These are phyloP conservation scores for Phyllotis vaccarum DNA, from an alignment of 2,797 vertebrate genomes.

Conservation along the genomic window DNA sequence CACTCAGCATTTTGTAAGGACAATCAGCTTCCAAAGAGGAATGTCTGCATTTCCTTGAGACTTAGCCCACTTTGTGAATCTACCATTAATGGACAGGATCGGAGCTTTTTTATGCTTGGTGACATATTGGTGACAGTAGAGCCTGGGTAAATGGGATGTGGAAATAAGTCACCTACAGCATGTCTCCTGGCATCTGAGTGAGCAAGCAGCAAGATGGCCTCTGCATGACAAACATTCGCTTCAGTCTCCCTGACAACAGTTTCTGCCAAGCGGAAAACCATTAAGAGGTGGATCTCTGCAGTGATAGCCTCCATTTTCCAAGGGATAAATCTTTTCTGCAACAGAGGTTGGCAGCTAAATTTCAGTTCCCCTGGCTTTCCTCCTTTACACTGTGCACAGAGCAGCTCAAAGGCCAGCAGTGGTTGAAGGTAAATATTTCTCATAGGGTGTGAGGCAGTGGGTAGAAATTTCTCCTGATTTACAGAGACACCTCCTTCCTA, in stretches of 20 bases:
- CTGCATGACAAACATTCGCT: conserved; percentile 62
- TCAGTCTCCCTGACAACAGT: conserved; percentile 80
- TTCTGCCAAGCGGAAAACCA: conserved; percentile 68
- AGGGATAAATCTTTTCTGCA: conserved; percentile 73
- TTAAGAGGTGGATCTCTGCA: conserved; percentile 71
- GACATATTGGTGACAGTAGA: neutral
- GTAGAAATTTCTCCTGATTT: conserved; percentile 53
- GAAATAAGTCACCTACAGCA: conserved; percentile 41
- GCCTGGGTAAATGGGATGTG: conserved; percentile 16
- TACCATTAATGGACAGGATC: conserved; percentile 52
- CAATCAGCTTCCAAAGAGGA: conserved; percentile 16
- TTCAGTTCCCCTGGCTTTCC: conserved; percentile 17
- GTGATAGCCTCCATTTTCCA: conserved; percentile 77
- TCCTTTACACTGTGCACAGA: conserved; percentile 39
- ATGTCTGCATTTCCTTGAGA: conserved; percentile 31
- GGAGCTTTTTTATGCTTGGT: conserved; percentile 50
- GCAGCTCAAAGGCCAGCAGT: conserved; percentile 38
- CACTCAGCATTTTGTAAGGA: neutral
- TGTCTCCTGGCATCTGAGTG: neutral
- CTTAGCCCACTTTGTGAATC: conserved; percentile 49
- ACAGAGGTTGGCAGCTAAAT: conserved; percentile 68
- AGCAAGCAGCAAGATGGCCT: conserved; percentile 39
- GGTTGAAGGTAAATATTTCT: conserved; percentile 64
- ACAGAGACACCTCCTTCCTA: conserved; percentile 51
- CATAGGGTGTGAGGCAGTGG: neutral